Conservation (phyloP, 2,797 vertebrate genomes). For the Sebastes elongatus region DNA sequence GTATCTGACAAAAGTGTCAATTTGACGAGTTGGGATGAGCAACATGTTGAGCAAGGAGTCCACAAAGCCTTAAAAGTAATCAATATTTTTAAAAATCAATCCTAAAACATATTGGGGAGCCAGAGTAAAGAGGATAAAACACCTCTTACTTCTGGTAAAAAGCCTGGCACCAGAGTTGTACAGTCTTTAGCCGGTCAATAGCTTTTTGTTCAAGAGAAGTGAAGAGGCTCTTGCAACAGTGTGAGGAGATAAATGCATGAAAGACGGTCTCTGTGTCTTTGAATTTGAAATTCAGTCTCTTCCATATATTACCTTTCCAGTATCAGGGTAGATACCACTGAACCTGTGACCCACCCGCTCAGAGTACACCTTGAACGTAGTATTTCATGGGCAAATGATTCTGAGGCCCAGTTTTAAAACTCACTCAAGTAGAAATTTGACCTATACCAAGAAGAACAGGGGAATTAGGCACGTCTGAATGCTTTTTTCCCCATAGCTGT, state of each 20-base stretch:
- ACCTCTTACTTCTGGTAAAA: not conserved
- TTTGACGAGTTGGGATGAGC: no score
- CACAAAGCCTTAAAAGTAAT: not conserved
- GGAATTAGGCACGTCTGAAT: constrained; percentile 9
- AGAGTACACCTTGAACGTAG: constrained; percentile 14
- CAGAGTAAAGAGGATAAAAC: not conserved
- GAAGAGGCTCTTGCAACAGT: not conserved
- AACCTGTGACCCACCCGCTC: constrained; percentile 17
- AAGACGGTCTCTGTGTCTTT: not conserved
- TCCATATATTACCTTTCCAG: constrained; percentile 31
- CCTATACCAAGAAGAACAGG: constrained; percentile 27
- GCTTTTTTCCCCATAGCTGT: not conserved
- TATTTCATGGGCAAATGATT: constrained; percentile 25
- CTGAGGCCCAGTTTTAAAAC: constrained; percentile 28
- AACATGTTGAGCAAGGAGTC: no score
- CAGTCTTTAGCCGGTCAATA: not conserved
- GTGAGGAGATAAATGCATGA: not conserved
- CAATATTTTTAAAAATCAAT: not conserved
- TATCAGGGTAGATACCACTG: not conserved
- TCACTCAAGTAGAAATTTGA: constrained; percentile 49
- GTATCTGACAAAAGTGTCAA: no score
- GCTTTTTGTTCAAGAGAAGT: not conserved
- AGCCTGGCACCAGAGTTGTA: not conserved
- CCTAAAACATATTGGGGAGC: not conserved
- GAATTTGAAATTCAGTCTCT: not conserved